A percentile compares a stretch with the other conserved stretches of the same genome.
Conservation (phyloP, 2,113 vertebrate genomes). For the Erpornis zantholeuca region DNA sequence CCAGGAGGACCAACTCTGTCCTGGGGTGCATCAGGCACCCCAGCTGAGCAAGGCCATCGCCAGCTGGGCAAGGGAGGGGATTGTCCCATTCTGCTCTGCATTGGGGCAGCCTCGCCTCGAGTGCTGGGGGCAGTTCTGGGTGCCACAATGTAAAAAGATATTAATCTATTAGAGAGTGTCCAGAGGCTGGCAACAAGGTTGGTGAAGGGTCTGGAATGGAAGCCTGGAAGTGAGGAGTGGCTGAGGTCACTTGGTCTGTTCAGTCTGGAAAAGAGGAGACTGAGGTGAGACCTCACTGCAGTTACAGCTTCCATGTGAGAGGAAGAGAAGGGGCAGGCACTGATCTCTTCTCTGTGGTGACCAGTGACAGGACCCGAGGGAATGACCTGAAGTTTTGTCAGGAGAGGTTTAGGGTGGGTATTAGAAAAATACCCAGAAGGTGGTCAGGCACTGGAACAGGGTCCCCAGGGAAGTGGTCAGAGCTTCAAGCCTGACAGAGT, state of each 20-base stretch:
- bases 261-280: background rate
- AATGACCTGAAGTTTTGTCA: background rate
- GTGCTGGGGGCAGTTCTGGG: background rate
- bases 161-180: background rate
- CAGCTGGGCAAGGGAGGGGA: background rate
- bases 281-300: background rate
- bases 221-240: background rate
- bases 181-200: background rate
- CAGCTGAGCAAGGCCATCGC: fast-evolving
- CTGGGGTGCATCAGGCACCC: background rate
- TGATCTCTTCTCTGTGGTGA: background rate
- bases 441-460: background rate
- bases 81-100: background rate
- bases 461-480: background rate
- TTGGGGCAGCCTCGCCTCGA: fast-evolving
- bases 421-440: background rate
- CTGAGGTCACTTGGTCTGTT: background rate
- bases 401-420: background rate
- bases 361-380: fast-evolving
- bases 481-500: background rate
- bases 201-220: background rate
- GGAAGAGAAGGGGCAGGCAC: background rate
- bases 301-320: background rate
- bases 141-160: background rate
- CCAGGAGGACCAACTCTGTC: fast-evolving